Base-by-base conservation (phyloP, 2,888 invertebrate species). In the Lepidochitona cinerea region DNA sequence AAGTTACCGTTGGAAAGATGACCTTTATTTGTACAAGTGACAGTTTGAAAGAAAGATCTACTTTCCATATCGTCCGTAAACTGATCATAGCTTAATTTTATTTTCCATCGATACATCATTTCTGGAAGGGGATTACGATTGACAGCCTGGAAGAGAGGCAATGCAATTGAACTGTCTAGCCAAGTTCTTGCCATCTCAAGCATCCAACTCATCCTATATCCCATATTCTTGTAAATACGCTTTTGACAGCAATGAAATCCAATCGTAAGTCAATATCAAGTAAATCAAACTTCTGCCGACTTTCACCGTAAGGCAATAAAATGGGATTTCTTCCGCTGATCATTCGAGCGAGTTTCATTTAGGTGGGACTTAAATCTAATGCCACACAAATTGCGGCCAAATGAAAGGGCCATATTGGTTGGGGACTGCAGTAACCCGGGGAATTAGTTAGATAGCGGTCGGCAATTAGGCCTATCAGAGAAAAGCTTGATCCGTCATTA, bases 241-340 rank as follows among this genome's bases (percentile, higher is more conserved):
- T 59, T 59, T 59, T 59, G 59, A 59, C 59, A 59, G 59, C 59
- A 59, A 59, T 59, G 59, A 59, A 59, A 59, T 14, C 59, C 59
- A 59, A 59, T 59, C 59, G 23, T 59, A 59, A 59, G 59, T 59
- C 59, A 59, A 59, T 59, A 59, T 59, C 59, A 59, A 59, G 59
- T 59, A 59, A 59, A 59, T 59, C 59, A 59, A 59, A 59, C 23
- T 59, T 59, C 59, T 26, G 29, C 23, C 29, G 59, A 59, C 59
- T 59, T 59, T 59, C 59, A 59, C 59, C 59, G 59, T 59, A 59
- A 59, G 59, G 59, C 59, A 59, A 59, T 59, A 59, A 59, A 59
- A 59, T 29, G 59, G 59, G 59, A 59, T 59, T 59, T 59, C 26
- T 14, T 29, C 26, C 29, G 59, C 59, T 59, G 59, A 59, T 59